phyloP scores from a whole-genome alignment of 2,888 invertebrate species.

The Drosophila paramelanica region DNA sequence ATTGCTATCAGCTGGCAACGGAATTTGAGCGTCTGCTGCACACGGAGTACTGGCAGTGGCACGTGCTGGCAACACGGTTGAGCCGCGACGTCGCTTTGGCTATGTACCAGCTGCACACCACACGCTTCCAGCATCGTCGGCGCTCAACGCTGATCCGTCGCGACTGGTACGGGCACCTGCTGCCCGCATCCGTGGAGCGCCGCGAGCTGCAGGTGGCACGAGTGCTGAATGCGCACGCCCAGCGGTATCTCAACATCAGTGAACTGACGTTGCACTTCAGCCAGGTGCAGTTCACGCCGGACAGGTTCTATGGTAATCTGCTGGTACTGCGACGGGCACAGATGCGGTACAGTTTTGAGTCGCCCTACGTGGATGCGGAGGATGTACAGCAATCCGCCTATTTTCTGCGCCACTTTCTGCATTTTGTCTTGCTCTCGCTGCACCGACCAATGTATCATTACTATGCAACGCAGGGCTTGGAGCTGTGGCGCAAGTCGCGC shows the following conservation, averaged over 20 bases:
- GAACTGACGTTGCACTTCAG: constrained; percentile 53
- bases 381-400: constrained; percentile 77
- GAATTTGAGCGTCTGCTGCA: constrained; percentile 80
- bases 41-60: constrained; percentile 83
- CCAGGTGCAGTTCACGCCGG: constrained; percentile 24
- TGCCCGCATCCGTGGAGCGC: constrained; percentile 63
- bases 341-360: constrained; percentile 62
- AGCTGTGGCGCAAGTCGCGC: constrained; percentile 77
- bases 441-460: constrained; percentile 81
- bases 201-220: constrained; percentile 80
- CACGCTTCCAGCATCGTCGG: constrained; percentile 79
- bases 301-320: constrained; percentile 68
- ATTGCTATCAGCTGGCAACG: constrained; percentile 70
- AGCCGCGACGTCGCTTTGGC: constrained; percentile 80
- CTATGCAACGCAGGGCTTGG: constrained; percentile 78
- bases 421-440: constrained; percentile 74
- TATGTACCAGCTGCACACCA: constrained; percentile 79
- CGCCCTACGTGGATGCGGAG: constrained; percentile 74
- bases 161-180: constrained; percentile 75
- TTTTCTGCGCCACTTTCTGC: constrained; percentile 78
- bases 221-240: constrained; percentile 72
- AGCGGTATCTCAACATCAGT: constrained; percentile 63
- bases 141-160: constrained; percentile 58
- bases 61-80: constrained; percentile 61
- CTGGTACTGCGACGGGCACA: constrained; percentile 63